A percentile compares a stretch with the other conserved stretches of the same genome.
Evolutionary conservation across 1,140 invertebrate genomes (phyloP).

Genomic region (Cydia strobilella): DNA sequence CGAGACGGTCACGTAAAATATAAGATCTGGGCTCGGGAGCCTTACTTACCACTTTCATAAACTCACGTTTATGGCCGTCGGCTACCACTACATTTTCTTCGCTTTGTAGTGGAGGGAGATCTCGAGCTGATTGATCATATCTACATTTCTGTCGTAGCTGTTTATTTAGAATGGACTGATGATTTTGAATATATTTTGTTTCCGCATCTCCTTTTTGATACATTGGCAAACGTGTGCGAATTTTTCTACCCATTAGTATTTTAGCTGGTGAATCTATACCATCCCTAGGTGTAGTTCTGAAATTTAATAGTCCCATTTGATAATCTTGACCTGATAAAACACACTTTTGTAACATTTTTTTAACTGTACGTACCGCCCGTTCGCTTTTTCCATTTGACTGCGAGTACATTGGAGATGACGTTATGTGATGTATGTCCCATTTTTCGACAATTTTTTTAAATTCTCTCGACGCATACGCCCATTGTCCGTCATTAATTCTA

Average conservation of each 20-base stretch:
- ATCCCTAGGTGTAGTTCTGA: slow-evolving; percentile 29
- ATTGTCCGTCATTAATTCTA: slow-evolving; percentile 31
- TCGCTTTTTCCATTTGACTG: slow-evolving; percentile 33
- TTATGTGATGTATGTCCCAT: slow-evolving; percentile 25
- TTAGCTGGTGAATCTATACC: background rate
- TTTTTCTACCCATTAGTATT: slow-evolving; percentile 25
- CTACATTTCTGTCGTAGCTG: background rate
- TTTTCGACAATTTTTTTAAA: slow-evolving; percentile 6
- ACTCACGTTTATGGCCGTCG: background rate
- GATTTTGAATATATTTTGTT: background rate
- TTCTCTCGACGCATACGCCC: slow-evolving; percentile 29
- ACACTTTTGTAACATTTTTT: slow-evolving; percentile 10
- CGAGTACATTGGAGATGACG: slow-evolving; percentile 26
- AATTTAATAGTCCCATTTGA: slow-evolving; percentile 33
- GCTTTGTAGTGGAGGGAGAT: background rate
- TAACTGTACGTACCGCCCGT: slow-evolving; percentile 17
- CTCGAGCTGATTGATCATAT: background rate
- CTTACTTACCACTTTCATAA: background rate
- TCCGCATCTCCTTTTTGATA: background rate
- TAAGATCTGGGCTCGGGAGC: slow-evolving; percentile 11
- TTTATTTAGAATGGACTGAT: background rate
- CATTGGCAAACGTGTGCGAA: slow-evolving; percentile 25
- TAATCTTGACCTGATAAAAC: slow-evolving; percentile 11
- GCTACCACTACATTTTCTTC: slow-evolving; percentile 2
- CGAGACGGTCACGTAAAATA: background rate